A percentile compares a stretch with the other conserved stretches of the same genome.
Evolutionary conservation across 2,113 vertebrate species (phyloP).

Genomic region (Orthonyx spaldingii): DNA sequence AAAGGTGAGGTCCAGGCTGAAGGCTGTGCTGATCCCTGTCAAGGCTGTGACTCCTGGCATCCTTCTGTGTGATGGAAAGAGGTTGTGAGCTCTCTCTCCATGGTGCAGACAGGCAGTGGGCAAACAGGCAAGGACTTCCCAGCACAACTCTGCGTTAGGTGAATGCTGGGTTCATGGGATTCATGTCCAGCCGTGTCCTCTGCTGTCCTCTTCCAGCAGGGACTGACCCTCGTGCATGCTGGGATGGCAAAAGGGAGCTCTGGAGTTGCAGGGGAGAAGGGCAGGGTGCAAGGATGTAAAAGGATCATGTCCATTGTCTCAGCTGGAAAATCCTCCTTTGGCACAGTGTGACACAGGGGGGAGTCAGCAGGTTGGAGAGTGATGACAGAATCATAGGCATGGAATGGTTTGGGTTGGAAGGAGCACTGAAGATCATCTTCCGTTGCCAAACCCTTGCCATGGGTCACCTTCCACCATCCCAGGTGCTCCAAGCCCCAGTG

Average conservation of each 20-base stretch:
- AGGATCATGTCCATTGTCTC: rapidly evolving
- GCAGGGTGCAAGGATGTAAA: neutral
- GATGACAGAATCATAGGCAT: neutral
- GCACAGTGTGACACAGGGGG: neutral
- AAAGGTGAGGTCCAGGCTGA: neutral
- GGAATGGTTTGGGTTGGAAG: neutral
- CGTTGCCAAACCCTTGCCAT: neutral
- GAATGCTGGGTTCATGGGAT: neutral
- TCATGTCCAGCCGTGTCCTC: neutral
- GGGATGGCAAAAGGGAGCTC: neutral
- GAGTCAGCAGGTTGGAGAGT: neutral
- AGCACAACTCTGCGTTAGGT: neutral
- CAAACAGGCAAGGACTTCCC: neutral
- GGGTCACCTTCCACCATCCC: neutral
- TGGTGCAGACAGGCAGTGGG: neutral
- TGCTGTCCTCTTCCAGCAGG: neutral
- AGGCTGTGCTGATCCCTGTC: neutral
- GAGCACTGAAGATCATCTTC: neutral
- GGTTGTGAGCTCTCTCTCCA: neutral
- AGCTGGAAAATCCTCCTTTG: neutral
- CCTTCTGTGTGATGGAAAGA: neutral
- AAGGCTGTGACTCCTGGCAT: neutral
- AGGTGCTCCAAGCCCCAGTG: neutral
- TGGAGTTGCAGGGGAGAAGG: neutral
- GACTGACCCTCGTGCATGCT: rapidly evolving